Evolutionary conservation across 2,797 vertebrate species (phyloP).

Genomic region (Carcharodon carcharias): DNA sequence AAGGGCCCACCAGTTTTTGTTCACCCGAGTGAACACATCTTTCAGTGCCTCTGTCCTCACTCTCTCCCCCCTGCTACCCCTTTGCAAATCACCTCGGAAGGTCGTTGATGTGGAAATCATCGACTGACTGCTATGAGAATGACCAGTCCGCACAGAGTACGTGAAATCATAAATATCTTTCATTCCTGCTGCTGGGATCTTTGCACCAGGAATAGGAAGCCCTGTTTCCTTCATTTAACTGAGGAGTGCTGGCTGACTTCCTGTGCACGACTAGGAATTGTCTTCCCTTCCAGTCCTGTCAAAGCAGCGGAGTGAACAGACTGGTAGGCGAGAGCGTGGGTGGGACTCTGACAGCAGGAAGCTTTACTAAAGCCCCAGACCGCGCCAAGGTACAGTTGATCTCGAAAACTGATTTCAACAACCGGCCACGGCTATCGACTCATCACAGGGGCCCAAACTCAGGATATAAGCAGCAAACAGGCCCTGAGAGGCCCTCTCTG

Average conservation of each 20-base stretch:
- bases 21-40: neutral
- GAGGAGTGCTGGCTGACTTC: neutral
- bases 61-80: neutral
- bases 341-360: neutral
- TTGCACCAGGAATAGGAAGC: conserved; percentile 2
- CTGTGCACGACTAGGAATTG: neutral
- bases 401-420: neutral
- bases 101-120: neutral
- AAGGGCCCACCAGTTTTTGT: neutral
- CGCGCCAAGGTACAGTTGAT: neutral
- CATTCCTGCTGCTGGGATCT: neutral
- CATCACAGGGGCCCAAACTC: neutral
- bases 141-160: neutral
- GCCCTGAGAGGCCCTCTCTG: neutral
- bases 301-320: neutral
- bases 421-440: neutral
- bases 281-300: neutral
- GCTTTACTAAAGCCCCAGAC: neutral
- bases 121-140: neutral
- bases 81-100: neutral
- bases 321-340: no score
- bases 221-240: conserved; percentile 23
- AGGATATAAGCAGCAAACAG: neutral
- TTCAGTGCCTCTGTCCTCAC: neutral
- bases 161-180: neutral